Evolutionary conservation across 2,113 vertebrate genomes (phyloP).

Genomic region (Sphyrna mokarran): DNA sequence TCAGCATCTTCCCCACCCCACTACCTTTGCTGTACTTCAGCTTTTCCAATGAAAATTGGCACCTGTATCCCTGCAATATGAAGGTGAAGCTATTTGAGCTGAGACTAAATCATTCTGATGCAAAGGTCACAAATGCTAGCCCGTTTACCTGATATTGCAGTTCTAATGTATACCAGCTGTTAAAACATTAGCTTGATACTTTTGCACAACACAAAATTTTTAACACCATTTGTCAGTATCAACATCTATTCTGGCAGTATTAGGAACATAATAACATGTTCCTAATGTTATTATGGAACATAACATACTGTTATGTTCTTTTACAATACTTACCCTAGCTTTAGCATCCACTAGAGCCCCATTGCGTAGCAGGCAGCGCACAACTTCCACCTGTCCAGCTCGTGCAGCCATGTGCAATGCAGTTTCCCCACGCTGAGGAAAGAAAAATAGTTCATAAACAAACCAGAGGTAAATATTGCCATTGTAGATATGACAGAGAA

Average conservation of each 20-base stretch:
- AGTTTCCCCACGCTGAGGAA: slow-evolving; percentile 83
- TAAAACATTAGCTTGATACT: background rate
- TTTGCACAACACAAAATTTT: background rate
- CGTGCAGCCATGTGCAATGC: slow-evolving; percentile 91
- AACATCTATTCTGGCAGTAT: background rate
- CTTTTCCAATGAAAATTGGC: background rate
- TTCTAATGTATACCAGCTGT: background rate
- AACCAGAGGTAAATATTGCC: background rate
- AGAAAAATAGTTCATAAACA: slow-evolving; percentile 43
- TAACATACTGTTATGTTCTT: no score
- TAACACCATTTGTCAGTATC: background rate
- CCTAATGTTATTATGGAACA: no score
- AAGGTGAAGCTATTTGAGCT: background rate
- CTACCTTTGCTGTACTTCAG: background rate
- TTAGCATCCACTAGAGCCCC: slow-evolving; percentile 89
- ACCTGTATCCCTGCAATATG: background rate
- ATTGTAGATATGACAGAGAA: background rate
- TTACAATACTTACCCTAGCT: slow-evolving; percentile 74
- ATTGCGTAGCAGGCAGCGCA: slow-evolving; percentile 89
- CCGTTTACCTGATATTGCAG: background rate
- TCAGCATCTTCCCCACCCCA: background rate
- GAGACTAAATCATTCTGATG: background rate
- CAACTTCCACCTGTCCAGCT: slow-evolving; percentile 94
- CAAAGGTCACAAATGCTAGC: background rate
- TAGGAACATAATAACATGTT: no score